Base-by-base conservation (phyloP, 2,797 vertebrate species). In the Astyanax mexicanus region DNA sequence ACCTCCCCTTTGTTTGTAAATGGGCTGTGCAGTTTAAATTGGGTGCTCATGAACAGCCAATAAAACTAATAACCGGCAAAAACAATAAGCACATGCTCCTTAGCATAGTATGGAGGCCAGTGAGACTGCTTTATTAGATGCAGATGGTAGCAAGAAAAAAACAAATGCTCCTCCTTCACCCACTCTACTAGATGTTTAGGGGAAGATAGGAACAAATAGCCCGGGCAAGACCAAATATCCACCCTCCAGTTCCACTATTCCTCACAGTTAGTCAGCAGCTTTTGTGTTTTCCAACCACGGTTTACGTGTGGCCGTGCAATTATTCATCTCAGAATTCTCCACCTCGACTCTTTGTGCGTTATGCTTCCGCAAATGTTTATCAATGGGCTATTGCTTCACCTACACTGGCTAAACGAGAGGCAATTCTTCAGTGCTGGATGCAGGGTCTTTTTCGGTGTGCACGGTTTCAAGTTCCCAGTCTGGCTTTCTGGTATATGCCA, bases 251-350 rank as follows among this genome's bases (percentile, higher is more conserved):
- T 83, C 82, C 85, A 85, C 84, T 83, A 61, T 85, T 84, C 52
- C 65, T 82, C 66, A 75, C 84, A 85, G 84, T 90, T 92, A 88
- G 86, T 91, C 88, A 91, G 90, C 89, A 89, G 87, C 88, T 89
- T 88, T 90, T 90, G 86, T 91, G 91, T 88, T 89, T 90, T 88
- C 90, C 83, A 49, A 86, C 90, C 91, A 83, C 89, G 89, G 88
- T 92, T 92, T 91, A 89, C 88, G 86, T 87, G 84, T 81, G 87
- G 84, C 78, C 73, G 69, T 70, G 79, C 89, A 81, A 85, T 91
- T 92, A 88, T 87, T 91, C 85, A 89, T 91, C 82, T 75, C 74
- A 74, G 80, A 83, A 82, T 84, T 84, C 84, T 25, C 81, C 12
- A 74, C 80, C 82, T 85, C 83, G 37, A 75, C 78, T 83, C 81